These are phyloP conservation scores for Diorhabda elongata DNA, from an alignment of 1,140 invertebrate species.

Conservation along the genomic window DNA sequence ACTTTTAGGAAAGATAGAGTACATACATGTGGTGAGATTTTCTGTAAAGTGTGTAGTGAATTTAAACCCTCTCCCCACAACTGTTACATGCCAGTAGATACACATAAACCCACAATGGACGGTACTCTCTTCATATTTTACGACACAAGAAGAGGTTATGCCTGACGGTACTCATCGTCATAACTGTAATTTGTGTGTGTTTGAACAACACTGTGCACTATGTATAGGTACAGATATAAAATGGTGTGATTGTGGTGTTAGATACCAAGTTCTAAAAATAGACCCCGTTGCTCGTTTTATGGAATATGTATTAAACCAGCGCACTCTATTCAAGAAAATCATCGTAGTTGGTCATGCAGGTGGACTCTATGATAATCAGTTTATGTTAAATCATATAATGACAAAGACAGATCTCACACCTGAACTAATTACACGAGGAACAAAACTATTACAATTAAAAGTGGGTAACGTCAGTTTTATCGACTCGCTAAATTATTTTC, in stretches of 20 bases:
- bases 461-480: slow-evolving; percentile 15
- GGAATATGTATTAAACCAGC: slow-evolving; percentile 4
- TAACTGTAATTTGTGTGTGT: no score
- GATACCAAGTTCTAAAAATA: slow-evolving; percentile 4
- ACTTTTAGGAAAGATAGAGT: no score
- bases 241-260: not conserved
- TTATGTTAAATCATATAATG: slow-evolving; percentile 11
- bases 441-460: slow-evolving; percentile 9
- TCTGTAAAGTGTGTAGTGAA: no score
- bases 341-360: slow-evolving; percentile 8
- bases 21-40: no score
- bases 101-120: no score
- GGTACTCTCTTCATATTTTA: no score
- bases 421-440: slow-evolving; percentile 9
- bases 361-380: slow-evolving; percentile 6
- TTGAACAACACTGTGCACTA: no score
- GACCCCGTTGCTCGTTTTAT: not conserved
- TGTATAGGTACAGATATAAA: no score
- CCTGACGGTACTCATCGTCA: no score
- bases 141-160: no score
- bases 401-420: slow-evolving; percentile 5
- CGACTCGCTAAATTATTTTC: slow-evolving; percentile 18
- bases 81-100: no score
- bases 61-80: no score
- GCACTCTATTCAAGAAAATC: slow-evolving; percentile 2